phyloP scores from a whole-genome alignment of 2,888 invertebrate genomes.

The Tethea ocularis region DNA sequence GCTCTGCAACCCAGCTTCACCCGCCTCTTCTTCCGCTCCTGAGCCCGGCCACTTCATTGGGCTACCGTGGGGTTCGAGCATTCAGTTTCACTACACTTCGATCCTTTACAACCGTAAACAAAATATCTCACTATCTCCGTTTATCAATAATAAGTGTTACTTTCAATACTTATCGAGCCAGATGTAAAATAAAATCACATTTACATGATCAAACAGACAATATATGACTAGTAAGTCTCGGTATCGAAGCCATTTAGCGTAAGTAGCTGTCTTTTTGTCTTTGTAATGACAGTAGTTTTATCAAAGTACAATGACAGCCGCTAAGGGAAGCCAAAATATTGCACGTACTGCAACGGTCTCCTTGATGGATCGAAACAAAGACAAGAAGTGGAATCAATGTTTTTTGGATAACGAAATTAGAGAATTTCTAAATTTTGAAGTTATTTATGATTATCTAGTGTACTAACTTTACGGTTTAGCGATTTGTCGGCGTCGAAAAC shows the following conservation, averaged over 20 bases:
- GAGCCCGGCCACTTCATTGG: conserved; percentile 92
- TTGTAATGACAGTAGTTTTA: conserved; percentile 74
- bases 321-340: conserved; percentile 78
- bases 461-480: conserved; percentile 72
- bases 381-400: conserved; percentile 60
- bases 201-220: conserved; percentile 65
- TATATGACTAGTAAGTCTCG: conserved; percentile 42
- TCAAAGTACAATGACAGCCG: conserved; percentile 79
- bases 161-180: conserved; percentile 47
- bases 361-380: conserved; percentile 84
- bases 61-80: conserved; percentile 84
- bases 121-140: conserved; percentile 57
- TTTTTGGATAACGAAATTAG: conserved; percentile 39
- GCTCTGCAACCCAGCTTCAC: conserved; percentile 81
- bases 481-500: conserved; percentile 85
- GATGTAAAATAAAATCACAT: conserved; percentile 49
- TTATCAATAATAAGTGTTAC: conserved; percentile 45
- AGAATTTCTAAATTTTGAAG: conserved; percentile 52
- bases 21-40: conserved; percentile 86
- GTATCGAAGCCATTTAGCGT: conserved; percentile 58
- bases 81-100: conserved; percentile 77
- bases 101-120: conserved; percentile 64
- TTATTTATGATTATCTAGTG: conserved; percentile 64
- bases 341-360: conserved; percentile 81
- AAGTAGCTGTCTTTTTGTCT: conserved; percentile 64